Evolutionary conservation across 2,797 vertebrate genomes (phyloP).

Genomic region (Epinephelus coioides): DNA sequence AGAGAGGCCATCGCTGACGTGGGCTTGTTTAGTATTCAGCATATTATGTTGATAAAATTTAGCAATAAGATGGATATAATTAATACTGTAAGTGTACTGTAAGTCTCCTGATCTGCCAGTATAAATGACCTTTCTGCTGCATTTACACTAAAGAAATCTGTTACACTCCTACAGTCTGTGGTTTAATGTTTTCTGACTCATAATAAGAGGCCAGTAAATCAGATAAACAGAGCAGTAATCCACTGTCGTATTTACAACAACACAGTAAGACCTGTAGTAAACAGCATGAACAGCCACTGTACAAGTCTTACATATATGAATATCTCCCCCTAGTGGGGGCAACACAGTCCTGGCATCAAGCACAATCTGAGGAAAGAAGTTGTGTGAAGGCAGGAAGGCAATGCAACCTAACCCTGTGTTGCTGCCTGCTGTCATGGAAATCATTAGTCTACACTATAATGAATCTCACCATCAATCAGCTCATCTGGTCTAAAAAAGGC

Average conservation of each 20-base stretch:
- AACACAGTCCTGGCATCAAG: background rate
- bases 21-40: background rate
- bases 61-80: background rate
- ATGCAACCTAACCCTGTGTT: background rate
- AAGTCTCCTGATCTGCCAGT: background rate
- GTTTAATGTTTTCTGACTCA: conserved; percentile 6
- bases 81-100: too few species aligned
- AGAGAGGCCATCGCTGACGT: conserved; percentile 11
- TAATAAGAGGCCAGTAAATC: background rate
- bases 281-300: background rate
- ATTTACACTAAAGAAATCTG: background rate
- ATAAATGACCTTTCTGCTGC: background rate
- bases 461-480: background rate
- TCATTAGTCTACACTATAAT: background rate
- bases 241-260: background rate
- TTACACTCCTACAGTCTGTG: background rate
- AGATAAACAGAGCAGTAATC: background rate
- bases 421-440: background rate
- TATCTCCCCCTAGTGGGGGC: conserved; percentile 67
- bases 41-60: background rate
- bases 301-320: background rate
- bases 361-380: background rate
- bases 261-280: background rate
- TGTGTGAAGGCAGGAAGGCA: background rate
- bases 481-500: background rate